phyloP scores from a whole-genome alignment of 2,113 vertebrate species.

The Camelus bactrianus region DNA sequence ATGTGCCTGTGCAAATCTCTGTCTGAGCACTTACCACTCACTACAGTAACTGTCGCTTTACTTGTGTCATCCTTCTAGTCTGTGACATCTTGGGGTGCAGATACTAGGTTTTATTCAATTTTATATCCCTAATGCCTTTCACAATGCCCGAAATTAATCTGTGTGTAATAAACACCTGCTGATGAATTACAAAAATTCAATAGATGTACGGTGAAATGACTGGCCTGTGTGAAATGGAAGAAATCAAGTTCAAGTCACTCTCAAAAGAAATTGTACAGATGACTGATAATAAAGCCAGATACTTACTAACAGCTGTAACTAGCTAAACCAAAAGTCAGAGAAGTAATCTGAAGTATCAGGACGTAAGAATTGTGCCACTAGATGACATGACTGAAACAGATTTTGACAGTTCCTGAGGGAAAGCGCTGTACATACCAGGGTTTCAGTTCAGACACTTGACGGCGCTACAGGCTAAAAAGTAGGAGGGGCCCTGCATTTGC shows the following conservation, averaged over 20 bases:
- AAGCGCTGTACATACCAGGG: background rate
- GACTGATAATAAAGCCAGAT: background rate
- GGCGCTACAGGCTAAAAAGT: background rate
- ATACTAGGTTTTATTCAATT: constrained; percentile 7
- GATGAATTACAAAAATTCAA: background rate
- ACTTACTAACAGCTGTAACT: background rate
- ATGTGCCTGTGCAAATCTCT: background rate
- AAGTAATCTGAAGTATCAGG: background rate
- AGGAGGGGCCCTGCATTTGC: background rate
- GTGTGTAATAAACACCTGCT: background rate
- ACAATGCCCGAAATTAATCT: background rate
- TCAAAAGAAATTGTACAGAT: constrained; percentile 20
- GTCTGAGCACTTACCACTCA: background rate
- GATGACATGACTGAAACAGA: background rate
- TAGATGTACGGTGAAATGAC: background rate
- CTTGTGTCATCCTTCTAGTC: background rate
- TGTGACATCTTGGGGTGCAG: background rate
- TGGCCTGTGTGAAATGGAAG: background rate
- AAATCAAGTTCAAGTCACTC: constrained; percentile 11
- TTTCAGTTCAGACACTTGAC: background rate
- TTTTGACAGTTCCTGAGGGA: background rate
- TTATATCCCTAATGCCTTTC: background rate
- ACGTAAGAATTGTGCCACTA: background rate
- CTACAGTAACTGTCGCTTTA: background rate
- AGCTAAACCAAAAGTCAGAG: background rate